These are phyloP conservation scores for Gonocerus acuteangulatus DNA, from an alignment of 2,888 invertebrate genomes.

Conservation along the genomic window DNA sequence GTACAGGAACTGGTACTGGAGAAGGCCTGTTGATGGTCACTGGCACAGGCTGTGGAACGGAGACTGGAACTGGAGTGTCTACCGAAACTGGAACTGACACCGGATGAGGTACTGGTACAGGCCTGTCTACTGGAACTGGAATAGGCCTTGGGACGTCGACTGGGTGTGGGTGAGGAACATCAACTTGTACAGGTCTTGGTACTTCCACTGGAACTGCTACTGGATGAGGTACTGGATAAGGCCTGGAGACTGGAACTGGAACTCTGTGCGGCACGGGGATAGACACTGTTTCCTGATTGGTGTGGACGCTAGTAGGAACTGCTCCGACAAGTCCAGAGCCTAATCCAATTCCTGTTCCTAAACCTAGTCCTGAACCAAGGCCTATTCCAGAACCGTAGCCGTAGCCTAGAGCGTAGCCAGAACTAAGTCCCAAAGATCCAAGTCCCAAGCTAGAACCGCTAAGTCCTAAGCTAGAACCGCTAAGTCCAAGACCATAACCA, in stretches of 20 bases:
- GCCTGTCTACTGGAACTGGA: constrained; percentile 3
- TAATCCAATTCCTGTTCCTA: neutral
- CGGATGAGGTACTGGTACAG: neutral
- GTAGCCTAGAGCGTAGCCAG: neutral
- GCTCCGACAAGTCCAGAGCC: neutral
- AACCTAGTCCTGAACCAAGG: neutral
- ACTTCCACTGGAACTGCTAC: neutral
- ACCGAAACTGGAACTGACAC: neutral
- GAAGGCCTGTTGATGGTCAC: constrained; percentile 9
- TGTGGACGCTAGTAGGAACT: neutral
- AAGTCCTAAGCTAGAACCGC: neutral
- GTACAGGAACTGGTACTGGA: constrained; percentile 8
- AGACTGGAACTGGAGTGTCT: neutral
- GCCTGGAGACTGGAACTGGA: constrained; percentile 4
- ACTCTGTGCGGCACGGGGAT: neutral
- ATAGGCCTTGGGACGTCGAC: constrained; percentile 2
- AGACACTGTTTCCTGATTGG: neutral
- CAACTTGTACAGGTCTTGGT: neutral
- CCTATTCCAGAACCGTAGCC: neutral
- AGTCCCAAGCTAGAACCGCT: neutral
- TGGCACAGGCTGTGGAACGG: constrained; percentile 7
- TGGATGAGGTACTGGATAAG: neutral
- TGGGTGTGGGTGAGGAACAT: neutral
- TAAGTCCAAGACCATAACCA: neutral
- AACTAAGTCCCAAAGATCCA: neutral